phyloP scores from a whole-genome alignment of 2,888 invertebrate species.

The Brenthis hecate region DNA sequence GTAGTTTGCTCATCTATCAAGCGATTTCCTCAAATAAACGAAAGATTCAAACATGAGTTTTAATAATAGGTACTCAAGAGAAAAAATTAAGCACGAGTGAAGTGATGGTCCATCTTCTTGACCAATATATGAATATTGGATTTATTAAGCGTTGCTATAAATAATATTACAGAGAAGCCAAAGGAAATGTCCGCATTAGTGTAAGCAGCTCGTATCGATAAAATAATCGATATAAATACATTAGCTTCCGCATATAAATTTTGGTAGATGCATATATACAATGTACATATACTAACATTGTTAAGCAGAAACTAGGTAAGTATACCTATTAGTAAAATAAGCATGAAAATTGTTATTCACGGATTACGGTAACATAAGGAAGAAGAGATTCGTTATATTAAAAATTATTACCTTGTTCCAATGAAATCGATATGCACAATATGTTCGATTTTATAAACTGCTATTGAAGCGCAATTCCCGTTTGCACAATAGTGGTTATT shows the following conservation, averaged over 20 bases:
- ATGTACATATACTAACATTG: no score
- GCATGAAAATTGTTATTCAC: conserved; percentile 1
- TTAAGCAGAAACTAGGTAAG: no score
- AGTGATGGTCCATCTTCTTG: no score
- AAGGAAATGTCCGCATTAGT: conserved; percentile 1
- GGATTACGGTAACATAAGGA: conserved; percentile 5
- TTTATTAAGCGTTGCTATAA: background rate
- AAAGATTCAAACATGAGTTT: no score
- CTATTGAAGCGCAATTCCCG: conserved; percentile 18
- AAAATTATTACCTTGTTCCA: conserved; percentile 4
- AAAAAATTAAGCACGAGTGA: no score
- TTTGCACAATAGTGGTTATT: conserved; percentile 4
- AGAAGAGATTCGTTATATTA: background rate
- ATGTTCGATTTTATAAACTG: conserved; percentile 4
- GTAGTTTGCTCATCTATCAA: no score
- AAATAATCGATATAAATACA: conserved; percentile 1
- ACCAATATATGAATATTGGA: no score
- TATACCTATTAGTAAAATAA: background rate
- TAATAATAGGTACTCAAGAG: no score
- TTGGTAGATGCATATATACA: background rate
- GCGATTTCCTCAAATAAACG: no score
- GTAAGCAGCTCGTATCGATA: conserved; percentile 10
- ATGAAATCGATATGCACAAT: conserved; percentile 6
- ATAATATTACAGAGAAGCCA: conserved; percentile 10
- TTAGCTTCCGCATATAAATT: conserved; percentile 7